Conservation (phyloP, 2,888 invertebrate species). For the Seira ritae region DNA sequence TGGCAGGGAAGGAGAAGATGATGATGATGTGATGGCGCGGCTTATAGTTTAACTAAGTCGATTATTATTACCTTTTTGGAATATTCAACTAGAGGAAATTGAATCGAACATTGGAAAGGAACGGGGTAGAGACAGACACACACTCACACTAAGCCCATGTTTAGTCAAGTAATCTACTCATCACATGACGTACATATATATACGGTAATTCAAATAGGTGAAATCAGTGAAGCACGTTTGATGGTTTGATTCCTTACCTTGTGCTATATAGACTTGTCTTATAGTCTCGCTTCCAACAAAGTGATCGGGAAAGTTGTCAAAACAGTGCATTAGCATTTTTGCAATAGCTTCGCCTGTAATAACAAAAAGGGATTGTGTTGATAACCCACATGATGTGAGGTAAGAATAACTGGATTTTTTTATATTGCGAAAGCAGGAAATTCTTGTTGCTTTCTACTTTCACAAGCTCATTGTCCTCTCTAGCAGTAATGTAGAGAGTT, state of each 20-base stretch:
- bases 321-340: slow-evolving; percentile 24
- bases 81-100: slow-evolving; percentile 40
- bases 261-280: no score
- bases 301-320: not conserved
- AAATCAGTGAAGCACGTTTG: slow-evolving; percentile 38
- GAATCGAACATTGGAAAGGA: slow-evolving; percentile 35
- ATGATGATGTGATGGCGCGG: slow-evolving; percentile 15
- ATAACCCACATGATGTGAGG: not conserved
- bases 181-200: not conserved
- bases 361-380: slow-evolving; percentile 5
- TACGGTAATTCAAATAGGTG: slow-evolving; percentile 23
- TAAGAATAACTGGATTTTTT: not conserved
- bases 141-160: not conserved
- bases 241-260: slow-evolving; percentile 8
- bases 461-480: not conserved
- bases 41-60: slow-evolving; percentile 56
- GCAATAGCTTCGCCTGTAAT: slow-evolving; percentile 7
- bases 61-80: slow-evolving; percentile 38
- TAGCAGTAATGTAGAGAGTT: not conserved
- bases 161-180: slow-evolving; percentile 9
- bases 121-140: not conserved
- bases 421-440: not conserved
- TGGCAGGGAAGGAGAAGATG: not conserved
- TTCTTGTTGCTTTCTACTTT: slow-evolving; percentile 3
- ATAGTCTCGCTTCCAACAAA: not conserved